phyloP scores from a whole-genome alignment of 2,888 invertebrate genomes.

The Leucophora obtusa region DNA sequence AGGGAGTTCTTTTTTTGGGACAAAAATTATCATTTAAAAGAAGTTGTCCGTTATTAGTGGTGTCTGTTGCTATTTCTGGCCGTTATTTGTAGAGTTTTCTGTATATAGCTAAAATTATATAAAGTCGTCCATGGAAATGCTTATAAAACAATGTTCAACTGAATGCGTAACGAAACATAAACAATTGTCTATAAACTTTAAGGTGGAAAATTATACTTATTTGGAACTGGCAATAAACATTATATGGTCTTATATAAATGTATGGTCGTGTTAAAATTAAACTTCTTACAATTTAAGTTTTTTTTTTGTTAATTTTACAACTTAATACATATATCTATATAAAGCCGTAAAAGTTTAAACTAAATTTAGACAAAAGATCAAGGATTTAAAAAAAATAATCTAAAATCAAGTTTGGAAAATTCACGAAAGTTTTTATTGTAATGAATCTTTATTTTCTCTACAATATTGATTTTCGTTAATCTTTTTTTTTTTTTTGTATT shows the following conservation, averaged over 20 bases:
- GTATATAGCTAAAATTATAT: neutral
- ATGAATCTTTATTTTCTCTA: too few relatives aligned
- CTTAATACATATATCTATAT: neutral
- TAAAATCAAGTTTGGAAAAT: neutral
- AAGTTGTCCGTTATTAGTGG: too few relatives aligned
- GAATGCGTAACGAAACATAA: neutral
- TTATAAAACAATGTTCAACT: neutral
- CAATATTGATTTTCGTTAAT: too few relatives aligned
- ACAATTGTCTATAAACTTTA: conserved; percentile 8
- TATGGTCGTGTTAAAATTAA: neutral
- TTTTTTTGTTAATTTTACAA: neutral
- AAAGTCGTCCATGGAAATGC: neutral
- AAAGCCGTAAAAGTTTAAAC: neutral
- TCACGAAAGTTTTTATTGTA: too few relatives aligned
- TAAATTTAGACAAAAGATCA: conserved; percentile 9
- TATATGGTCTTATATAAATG: neutral
- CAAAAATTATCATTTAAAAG: too few relatives aligned
- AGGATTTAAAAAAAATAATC: neutral
- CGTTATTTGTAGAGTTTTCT: too few relatives aligned
- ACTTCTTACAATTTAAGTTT: neutral
- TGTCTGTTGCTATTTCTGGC: too few relatives aligned
- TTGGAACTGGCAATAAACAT: conserved; percentile 5
- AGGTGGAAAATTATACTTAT: neutral
- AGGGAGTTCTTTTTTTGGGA: too few relatives aligned
- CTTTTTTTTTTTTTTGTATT: too few relatives aligned